phyloP scores from a whole-genome alignment of 2,888 invertebrate genomes.

The Rugalucina vietnamica region DNA sequence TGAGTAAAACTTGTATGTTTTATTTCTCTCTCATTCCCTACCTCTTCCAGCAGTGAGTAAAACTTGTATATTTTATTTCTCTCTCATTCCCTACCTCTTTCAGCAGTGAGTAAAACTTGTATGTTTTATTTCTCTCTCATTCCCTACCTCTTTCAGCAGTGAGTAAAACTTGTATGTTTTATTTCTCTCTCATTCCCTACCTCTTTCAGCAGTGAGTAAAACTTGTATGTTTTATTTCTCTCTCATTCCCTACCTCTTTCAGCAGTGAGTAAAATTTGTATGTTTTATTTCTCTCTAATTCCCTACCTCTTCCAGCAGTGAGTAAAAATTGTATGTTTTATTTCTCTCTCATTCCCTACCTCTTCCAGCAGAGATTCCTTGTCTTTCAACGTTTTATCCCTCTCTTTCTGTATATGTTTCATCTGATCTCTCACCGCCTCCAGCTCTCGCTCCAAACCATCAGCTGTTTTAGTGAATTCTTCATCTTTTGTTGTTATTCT shows the following conservation, averaged over 20 bases:
- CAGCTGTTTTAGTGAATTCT: constrained; percentile 71
- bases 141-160: too few species aligned
- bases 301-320: constrained; percentile 64
- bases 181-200: too few species aligned
- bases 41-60: too few species aligned
- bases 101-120: too few species aligned
- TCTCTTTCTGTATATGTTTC: constrained; percentile 71
- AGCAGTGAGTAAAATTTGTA: constrained; percentile 78
- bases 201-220: too few species aligned
- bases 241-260: constrained; percentile 74
- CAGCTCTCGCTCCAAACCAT: constrained; percentile 72
- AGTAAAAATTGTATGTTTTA: background rate
- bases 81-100: too few species aligned
- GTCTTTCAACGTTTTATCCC: constrained; percentile 73
- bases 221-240: background rate
- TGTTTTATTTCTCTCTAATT: constrained; percentile 69
- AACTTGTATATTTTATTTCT: too few species aligned
- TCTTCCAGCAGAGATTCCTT: constrained; percentile 80
- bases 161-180: too few species aligned
- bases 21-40: too few species aligned
- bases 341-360: constrained; percentile 58
- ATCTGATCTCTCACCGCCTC: constrained; percentile 68
- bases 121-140: too few species aligned
- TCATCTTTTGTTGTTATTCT: constrained; percentile 66
- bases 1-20: too few species aligned